A percentile compares a stretch with the other conserved stretches of the same genome.
These are phyloP conservation scores for Ceyx margarethae DNA, from an alignment of 2,113 vertebrate genomes.

Conservation along the genomic window DNA sequence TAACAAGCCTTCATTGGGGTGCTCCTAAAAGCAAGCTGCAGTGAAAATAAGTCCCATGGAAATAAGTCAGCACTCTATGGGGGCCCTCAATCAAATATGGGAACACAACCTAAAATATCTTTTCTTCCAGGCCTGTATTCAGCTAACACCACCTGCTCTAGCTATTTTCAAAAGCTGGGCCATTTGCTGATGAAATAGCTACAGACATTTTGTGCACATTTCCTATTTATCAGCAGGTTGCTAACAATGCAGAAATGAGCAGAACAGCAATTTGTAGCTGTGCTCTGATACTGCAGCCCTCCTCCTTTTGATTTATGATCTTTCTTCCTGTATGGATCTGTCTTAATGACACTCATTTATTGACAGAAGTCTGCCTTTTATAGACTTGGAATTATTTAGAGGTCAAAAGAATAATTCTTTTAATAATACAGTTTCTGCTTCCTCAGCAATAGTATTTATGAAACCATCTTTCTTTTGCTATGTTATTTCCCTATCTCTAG, in stretches of 20 bases:
- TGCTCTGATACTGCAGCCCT: neutral
- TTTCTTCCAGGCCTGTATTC: neutral
- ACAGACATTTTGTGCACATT: slow-evolving; percentile 40
- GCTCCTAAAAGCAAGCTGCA: neutral
- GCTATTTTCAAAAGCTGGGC: slow-evolving; percentile 9
- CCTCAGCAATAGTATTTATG: slow-evolving; percentile 63
- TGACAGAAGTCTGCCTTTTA: slow-evolving; percentile 62
- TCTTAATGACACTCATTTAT: slow-evolving; percentile 63
- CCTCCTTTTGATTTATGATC: slow-evolving; percentile 43
- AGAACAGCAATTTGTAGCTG: slow-evolving; percentile 46
- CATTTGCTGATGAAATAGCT: slow-evolving; percentile 23
- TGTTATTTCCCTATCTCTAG: slow-evolving; percentile 59
- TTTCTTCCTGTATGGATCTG: slow-evolving; percentile 38
- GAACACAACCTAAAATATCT: neutral
- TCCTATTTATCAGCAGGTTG: slow-evolving; percentile 55
- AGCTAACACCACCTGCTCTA: neutral
- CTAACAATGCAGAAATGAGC: slow-evolving; percentile 58
- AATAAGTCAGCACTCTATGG: neutral
- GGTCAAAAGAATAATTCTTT: slow-evolving; percentile 70
- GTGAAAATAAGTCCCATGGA: neutral
- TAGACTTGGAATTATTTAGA: slow-evolving; percentile 64
- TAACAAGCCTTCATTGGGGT: neutral
- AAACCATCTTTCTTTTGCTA: slow-evolving; percentile 60
- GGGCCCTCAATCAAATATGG: neutral
- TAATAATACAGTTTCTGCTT: slow-evolving; percentile 62